Evolutionary conservation across 1,140 invertebrate genomes (phyloP), one percentile per base, ranked within the genome.

Genomic region (Eupeodes corollae): DNA sequence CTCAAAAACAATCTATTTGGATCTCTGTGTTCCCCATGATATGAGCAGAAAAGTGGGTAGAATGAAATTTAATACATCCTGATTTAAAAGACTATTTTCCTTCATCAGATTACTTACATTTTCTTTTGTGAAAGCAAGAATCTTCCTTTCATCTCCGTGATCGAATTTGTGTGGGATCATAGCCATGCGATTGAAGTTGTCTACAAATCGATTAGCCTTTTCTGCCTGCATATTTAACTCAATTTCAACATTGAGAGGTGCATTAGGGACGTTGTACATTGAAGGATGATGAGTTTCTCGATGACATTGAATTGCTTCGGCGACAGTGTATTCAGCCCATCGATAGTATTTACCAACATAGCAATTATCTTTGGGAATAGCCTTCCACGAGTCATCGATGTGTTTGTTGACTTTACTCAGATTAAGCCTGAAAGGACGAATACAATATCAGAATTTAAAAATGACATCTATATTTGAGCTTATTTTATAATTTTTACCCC

Each of bases 241-340:
- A 49, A 88, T 69, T 31, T 71, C 70, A 26, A 80, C 77, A 51
- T 71, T 75, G 1, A 91, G 53, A 15, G 75, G 56, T 11, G 83
- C 76, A 67, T 81, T 71, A 2, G 83, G 80, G 37, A 69, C 58
- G 70, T 90, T 83, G 48, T 78, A 82, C 67, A 89, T 79, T 32
- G 80, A 79, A 0, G 84, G 82, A 63, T 88, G 80, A 64, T 88
- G 82, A 1, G 76, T 79, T 69, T 91, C 84, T 42, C 80, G 73
- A 58, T 87, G 80, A 54, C 72, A 76, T 46, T 78, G 60, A 8
- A 91, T 69, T n/a, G 86, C 86, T 59, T 89, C 84, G 31, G 69
- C 68, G 13, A 88, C 76, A 3, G 75, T 65, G 68, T 83, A 86
- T 1, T 78, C 63, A 52, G 73, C 73, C 74, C 72, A 76, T 48